Percentiles rank a stretch among this genome's conserved stretches.
Conservation (phyloP, 2,888 invertebrate genomes). For the Tenthredo notha region DNA sequence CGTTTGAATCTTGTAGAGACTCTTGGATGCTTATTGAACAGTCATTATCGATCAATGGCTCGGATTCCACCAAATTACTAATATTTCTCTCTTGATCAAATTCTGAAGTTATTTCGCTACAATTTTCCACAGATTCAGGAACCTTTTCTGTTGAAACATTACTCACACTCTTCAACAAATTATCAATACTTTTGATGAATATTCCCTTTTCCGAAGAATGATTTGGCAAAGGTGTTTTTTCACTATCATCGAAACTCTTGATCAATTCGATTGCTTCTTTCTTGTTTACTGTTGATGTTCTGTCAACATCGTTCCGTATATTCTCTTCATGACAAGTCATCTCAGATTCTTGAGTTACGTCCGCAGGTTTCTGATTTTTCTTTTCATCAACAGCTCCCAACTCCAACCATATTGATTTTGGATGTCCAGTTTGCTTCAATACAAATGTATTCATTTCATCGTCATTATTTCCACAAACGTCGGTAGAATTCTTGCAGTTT, state of each 20-base stretch:
- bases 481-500: not conserved
- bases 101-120: not conserved
- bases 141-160: not conserved
- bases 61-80: not conserved
- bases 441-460: not conserved
- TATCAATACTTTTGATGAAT: not conserved
- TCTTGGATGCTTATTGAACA: not conserved
- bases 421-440: not conserved
- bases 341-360: not conserved
- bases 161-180: not conserved
- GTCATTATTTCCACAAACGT: not conserved
- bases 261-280: not conserved
- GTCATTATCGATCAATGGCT: not conserved
- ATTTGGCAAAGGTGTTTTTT: not conserved
- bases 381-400: not conserved
- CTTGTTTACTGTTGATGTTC: not conserved
- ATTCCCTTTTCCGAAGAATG: not conserved
- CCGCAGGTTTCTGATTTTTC: constrained; percentile 2
- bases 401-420: not conserved
- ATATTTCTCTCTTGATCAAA: not conserved
- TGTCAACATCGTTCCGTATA: not conserved
- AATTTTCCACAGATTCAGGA: not conserved
- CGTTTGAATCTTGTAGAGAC: not conserved
- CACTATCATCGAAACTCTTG: not conserved
- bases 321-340: not conserved